Evolutionary conservation across 1,140 invertebrate genomes (phyloP), one percentile per base, ranked within the genome.

Genomic region (Papilio glaucus): DNA sequence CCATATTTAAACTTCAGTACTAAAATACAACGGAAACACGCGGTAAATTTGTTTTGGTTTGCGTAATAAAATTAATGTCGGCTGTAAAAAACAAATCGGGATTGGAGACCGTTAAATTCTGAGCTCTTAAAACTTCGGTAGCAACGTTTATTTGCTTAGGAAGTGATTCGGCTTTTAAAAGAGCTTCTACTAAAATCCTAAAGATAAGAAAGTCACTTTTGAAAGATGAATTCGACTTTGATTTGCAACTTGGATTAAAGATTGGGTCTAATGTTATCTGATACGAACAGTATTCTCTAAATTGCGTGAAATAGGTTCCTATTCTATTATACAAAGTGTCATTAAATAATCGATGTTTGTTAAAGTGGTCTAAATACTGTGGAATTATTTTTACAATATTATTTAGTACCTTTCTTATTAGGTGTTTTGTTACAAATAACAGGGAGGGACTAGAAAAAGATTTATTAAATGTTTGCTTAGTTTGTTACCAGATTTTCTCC

Each of bases 1-100:
- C 18, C 38, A 45, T 42, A 68, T 41, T 42, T 68, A 68, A 68
- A 68, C 38, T 45, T 68, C 63, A 39, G 10, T 42, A 41, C 21
- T 68, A 45, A 68, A 68, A 68, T 68, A 68, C 45, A 69, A 26
- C 67, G 67, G 67, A 69, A 49, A 29, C 67, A 69, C 29, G 67
- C 42, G 67, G 41, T 49, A 29, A 69, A 49, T 69, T 49, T 49
- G 42, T 49, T 69, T 29, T 49, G 62, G 62, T 57, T 57, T 29
- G 37, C 62, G 42, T 69, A 49, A 33, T 69, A 69, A 69, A 69
- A 49, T 49, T 69, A 69, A 49, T 69, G 67, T 37, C 42, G 42
- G 26, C 18, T 18, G 15, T 49, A 29, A 49, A 69, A 49, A 69
- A 69, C 26, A 33, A 49, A 69, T 49, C 41, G 24, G 67, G 67